Base-by-base conservation (phyloP, 1,140 invertebrate genomes). In the Aplysia californica region DNA sequence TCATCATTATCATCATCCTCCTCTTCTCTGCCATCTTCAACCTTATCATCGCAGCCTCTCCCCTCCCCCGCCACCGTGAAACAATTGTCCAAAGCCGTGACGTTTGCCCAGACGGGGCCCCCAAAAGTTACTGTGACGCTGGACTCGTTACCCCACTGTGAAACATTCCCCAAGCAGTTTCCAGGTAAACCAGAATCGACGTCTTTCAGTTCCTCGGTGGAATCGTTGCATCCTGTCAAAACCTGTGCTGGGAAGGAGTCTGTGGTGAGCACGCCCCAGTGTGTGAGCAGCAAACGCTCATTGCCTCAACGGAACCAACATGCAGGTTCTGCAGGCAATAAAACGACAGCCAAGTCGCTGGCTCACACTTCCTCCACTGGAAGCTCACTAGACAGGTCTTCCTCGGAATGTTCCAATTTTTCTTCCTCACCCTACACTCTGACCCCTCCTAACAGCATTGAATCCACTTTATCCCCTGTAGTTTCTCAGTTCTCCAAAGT, bases 121-220 rank as follows among this genome's bases (percentile, higher is more conserved):
- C 72, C 72, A 18, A 75, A 75, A 23, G 59, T 75, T 66, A 75
- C 72, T 44, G 72, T 75, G 4, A 75, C 61, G 18, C 29, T 75
- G 35, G 72, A 75, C 31, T 75, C 72, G 6, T 31, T 75, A 18
- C 29, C 58, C 6, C 59, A 75, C 35, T 38, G 56, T 64, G 70
- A 61, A 59, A 72, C 70, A 61, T 72, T 72, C 56, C 56, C 44
- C 44, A 50, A 38, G 15, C 33, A 61, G 1, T 61, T 72, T 35
- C 35, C 5, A 29, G 56, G 23, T 18, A 61, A 58, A 39, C 39
- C 70, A 38, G 68, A 71, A 3, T 29, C 31, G 41, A 35, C 44
- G 33, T 71, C 44, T 50, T n/a, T 10, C 10, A 50, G 44, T n/a
- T 50, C n/a, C 44, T 15, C n/a, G 10, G 10, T 10, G 10, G 44